phyloP scores from a whole-genome alignment of 2,113 vertebrate genomes.

The Prietella phreatophila region DNA sequence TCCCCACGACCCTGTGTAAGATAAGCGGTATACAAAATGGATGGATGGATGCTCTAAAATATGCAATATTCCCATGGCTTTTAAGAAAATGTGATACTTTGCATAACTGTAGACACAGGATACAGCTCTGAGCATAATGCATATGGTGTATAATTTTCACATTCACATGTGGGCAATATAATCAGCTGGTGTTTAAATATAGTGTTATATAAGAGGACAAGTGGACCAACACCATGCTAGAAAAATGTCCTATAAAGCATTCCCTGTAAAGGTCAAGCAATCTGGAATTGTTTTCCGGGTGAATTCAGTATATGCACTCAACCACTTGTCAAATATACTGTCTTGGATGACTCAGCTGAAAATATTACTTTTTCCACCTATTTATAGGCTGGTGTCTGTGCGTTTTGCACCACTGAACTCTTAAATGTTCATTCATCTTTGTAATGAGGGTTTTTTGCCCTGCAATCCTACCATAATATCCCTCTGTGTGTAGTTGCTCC shows the following conservation, averaged over 20 bases:
- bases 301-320: background rate
- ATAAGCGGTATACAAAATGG: no score
- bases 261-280: background rate
- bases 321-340: background rate
- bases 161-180: background rate
- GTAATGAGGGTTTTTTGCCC: background rate
- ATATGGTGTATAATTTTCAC: background rate
- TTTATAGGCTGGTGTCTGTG: background rate
- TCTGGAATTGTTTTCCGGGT: background rate
- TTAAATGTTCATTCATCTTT: background rate
- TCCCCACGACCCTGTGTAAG: no score
- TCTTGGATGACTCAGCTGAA: background rate
- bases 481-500: background rate
- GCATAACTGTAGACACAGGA: background rate
- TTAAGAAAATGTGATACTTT: background rate
- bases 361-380: background rate
- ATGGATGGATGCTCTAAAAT: background rate
- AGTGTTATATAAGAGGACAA: background rate
- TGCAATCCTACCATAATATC: background rate
- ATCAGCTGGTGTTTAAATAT: background rate
- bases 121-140: background rate
- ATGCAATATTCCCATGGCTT: background rate
- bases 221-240: background rate
- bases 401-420: background rate
- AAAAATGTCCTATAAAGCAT: background rate